A percentile compares a stretch with the other conserved stretches of the same genome.
These are phyloP conservation scores for Sminthurinus aureus DNA, from an alignment of 2,888 invertebrate species.

Conservation along the genomic window DNA sequence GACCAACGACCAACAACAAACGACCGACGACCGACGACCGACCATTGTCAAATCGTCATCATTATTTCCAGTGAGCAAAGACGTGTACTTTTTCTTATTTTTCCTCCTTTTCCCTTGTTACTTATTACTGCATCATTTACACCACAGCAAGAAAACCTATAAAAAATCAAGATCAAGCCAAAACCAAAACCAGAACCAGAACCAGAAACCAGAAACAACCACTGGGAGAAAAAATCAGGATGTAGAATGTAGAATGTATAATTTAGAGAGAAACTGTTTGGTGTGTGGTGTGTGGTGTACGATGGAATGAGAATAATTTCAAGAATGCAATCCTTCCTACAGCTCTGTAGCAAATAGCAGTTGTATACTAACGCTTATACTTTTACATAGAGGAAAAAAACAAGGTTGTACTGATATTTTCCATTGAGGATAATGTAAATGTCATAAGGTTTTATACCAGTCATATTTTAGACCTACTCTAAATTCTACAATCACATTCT, in stretches of 20 bases:
- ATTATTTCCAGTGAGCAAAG: background rate
- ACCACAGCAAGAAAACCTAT: background rate
- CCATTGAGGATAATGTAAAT: constrained; percentile 4
- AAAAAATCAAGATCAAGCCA: too few relatives aligned
- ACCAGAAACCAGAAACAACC: background rate
- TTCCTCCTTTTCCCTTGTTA: background rate
- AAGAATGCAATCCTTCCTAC: background rate
- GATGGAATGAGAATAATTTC: background rate
- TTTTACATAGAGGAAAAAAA: constrained; percentile 2
- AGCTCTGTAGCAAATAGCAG: too few relatives aligned
- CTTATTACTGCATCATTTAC: background rate
- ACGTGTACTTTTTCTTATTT: too few relatives aligned
- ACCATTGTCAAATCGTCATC: background rate
- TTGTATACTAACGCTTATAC: background rate
- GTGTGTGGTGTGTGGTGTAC: too few relatives aligned
- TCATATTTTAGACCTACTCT: constrained; percentile 30
- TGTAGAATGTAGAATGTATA: too few relatives aligned
- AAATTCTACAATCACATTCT: background rate
- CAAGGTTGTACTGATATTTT: background rate
- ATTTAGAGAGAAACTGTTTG: too few relatives aligned
- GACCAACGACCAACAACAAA: too few relatives aligned
- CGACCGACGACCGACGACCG: background rate
- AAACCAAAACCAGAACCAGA: too few relatives aligned
- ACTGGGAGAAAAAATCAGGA: background rate
- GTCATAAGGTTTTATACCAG: constrained; percentile 37